These are phyloP conservation scores for Drosophila novamexicana DNA, from an alignment of 1,140 invertebrate species.

Conservation along the genomic window DNA sequence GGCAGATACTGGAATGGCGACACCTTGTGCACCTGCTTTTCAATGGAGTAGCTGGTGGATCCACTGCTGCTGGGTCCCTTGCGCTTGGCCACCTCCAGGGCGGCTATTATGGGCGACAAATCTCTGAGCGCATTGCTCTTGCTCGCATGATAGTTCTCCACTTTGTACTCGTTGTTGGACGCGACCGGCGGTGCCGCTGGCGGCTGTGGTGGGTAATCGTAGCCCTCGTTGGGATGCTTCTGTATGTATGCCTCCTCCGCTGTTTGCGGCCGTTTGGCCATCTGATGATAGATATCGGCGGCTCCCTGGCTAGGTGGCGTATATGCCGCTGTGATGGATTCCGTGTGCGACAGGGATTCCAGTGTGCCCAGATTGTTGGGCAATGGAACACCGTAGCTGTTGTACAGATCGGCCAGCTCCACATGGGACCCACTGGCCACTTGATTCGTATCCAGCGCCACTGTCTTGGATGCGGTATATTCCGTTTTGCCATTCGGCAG, in stretches of 20 bases:
- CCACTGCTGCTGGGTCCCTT: slow-evolving; percentile 42
- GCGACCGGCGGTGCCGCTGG: slow-evolving; percentile 7
- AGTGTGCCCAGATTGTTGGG: slow-evolving; percentile 75
- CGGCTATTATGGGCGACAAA: slow-evolving; percentile 78
- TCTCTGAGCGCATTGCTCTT: slow-evolving; percentile 73
- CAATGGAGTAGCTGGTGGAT: slow-evolving; percentile 64
- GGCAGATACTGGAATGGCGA: slow-evolving; percentile 68
- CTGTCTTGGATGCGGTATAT: slow-evolving; percentile 77
- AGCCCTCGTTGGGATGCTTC: slow-evolving; percentile 80
- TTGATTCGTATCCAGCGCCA: slow-evolving; percentile 59
- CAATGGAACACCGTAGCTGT: slow-evolving; percentile 67
- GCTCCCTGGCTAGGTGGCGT: slow-evolving; percentile 37
- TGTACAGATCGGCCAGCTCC: slow-evolving; percentile 60
- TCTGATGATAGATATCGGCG: slow-evolving; percentile 77
- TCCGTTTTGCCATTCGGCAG: slow-evolving; percentile 79
- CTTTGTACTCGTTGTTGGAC: slow-evolving; percentile 49
- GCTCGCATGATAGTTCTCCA: slow-evolving; percentile 71
- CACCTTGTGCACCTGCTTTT: slow-evolving; percentile 76
- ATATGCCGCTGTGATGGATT: slow-evolving; percentile 81
- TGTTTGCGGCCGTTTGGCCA: slow-evolving; percentile 68
- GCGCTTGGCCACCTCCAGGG: slow-evolving; percentile 75
- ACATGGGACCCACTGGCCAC: slow-evolving; percentile 39
- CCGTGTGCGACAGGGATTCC: slow-evolving; percentile 79
- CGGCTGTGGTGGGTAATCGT: slow-evolving; percentile 63
- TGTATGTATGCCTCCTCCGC: slow-evolving; percentile 74